Percentiles rank a stretch among this genome's conserved stretches.
These are phyloP conservation scores for Rhamphomyia laevipes DNA, from an alignment of 2,888 invertebrate species.

Conservation along the genomic window DNA sequence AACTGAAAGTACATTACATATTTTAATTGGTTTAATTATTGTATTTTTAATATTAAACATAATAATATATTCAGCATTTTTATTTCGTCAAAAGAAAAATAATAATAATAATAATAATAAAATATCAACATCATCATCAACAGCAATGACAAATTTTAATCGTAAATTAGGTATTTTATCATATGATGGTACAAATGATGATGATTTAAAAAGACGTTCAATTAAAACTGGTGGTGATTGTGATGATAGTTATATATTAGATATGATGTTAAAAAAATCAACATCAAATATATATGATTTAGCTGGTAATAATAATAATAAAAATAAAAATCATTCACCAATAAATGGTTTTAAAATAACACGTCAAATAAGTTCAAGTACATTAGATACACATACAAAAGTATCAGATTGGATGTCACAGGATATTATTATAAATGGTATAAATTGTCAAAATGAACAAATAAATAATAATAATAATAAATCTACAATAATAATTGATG, in stretches of 20 bases:
- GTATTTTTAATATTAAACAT: constrained; percentile 63
- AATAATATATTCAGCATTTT: constrained; percentile 31
- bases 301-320: constrained; percentile 38
- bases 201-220: constrained; percentile 33
- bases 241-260: constrained; percentile 34
- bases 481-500: constrained; percentile 9
- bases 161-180: constrained; percentile 33
- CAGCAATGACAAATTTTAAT: constrained; percentile 19
- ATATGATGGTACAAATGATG: constrained; percentile 32
- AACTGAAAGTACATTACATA: constrained; percentile 48
- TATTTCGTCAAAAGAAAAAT: constrained; percentile 30
- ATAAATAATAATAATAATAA: no score
- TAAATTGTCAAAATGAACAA: constrained; percentile 21
- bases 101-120: not conserved
- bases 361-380: constrained; percentile 63
- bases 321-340: constrained; percentile 31
- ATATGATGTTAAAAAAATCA: constrained; percentile 30
- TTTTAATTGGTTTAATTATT: constrained; percentile 52
- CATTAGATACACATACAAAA: constrained; percentile 75
- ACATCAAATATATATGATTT: constrained; percentile 37
- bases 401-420: constrained; percentile 78
- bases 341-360: constrained; percentile 52
- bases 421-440: constrained; percentile 62
- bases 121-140: not conserved
- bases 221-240: constrained; percentile 24